phyloP scores from a whole-genome alignment of 1,140 invertebrate genomes.

The Dendrolimus kikuchii region DNA sequence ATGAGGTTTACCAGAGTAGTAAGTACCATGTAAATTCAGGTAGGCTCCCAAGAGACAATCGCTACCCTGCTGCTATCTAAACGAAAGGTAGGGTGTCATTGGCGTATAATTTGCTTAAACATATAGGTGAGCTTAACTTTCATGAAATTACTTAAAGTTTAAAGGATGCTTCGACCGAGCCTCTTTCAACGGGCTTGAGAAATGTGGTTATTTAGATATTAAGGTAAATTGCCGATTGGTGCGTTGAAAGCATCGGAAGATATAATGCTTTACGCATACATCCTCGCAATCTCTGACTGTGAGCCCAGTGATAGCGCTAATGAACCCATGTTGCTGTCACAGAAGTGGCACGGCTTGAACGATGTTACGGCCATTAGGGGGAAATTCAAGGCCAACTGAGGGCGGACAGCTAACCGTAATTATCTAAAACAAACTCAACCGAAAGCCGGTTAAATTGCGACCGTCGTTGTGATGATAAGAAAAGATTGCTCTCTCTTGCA shows the following conservation, averaged over 20 bases:
- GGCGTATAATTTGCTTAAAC: no score
- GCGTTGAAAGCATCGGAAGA: slow-evolving; percentile 58
- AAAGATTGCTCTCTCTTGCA: neutral
- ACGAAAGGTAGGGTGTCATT: no score
- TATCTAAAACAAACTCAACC: slow-evolving; percentile 46
- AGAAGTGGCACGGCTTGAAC: slow-evolving; percentile 46
- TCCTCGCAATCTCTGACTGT: slow-evolving; percentile 35
- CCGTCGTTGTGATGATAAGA: slow-evolving; percentile 4
- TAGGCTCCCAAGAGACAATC: no score
- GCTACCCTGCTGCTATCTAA: no score
- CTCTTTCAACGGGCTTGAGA: no score
- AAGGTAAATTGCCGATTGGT: slow-evolving; percentile 24
- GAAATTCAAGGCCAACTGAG: slow-evolving; percentile 37
- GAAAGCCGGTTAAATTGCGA: slow-evolving; percentile 22
- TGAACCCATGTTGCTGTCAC: slow-evolving; percentile 60
- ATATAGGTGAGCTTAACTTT: no score
- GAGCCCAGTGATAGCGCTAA: slow-evolving; percentile 54
- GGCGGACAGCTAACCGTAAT: slow-evolving; percentile 45
- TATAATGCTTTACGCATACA: slow-evolving; percentile 38
- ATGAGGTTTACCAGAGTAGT: no score
- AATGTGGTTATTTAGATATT: no score
- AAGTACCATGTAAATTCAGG: no score
- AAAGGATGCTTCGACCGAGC: slow-evolving; percentile 20
- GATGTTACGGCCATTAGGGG: slow-evolving; percentile 40
- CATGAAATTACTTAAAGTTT: slow-evolving; percentile 9